Base-by-base conservation (phyloP, 2,113 vertebrate species). In the Glaucidium brasilianum region DNA sequence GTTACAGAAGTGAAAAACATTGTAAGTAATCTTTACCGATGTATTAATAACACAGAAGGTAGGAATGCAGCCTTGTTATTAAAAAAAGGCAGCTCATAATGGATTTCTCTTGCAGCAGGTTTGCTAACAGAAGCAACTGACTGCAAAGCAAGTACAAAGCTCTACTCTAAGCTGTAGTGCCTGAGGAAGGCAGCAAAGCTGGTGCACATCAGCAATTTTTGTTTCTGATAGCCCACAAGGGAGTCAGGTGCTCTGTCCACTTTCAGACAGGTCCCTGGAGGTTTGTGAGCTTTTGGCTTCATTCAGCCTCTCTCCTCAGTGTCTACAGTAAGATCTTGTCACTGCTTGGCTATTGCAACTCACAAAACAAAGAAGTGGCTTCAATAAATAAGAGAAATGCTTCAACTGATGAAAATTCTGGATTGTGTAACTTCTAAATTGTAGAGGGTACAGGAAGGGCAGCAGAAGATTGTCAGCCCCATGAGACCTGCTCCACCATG, bases 1-100 rank as follows among this genome's bases (percentile, higher is more conserved):
- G 3, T 86, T 92, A 75, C 43, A 59, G 83, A 89, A 78, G 17
- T 92, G 91, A 96, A 94, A 96, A 94, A 75, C 71, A 86, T 49
- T 88, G 56, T 73, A 63, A 88, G 68, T 81, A 49, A 81, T 94
- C 73, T 75, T 87, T 58, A 58, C 56, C 2, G 17, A 67, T 62
- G 21, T 87, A 72, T 69, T 90, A 94, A 76, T 47, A 76, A 90
- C 73, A 34, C n/a, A 1, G 3, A 79, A 60, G 56, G 53, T 45
- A 77, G 53, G 74, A 92, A 83, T 37, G 49, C 27, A 73, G 53
- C 45, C 41, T 75, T 76, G 43, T 39, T 85, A 22, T 30, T 47
- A 35, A 75, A 80, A 56, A 55, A 50, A 50, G 37, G 81, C 55
- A n/a, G 12, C n/a, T 92, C 13, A 14, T 68, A 68, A 60, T 29